phyloP scores from a whole-genome alignment of 2,797 vertebrate species.

The Sebastes flavidus region DNA sequence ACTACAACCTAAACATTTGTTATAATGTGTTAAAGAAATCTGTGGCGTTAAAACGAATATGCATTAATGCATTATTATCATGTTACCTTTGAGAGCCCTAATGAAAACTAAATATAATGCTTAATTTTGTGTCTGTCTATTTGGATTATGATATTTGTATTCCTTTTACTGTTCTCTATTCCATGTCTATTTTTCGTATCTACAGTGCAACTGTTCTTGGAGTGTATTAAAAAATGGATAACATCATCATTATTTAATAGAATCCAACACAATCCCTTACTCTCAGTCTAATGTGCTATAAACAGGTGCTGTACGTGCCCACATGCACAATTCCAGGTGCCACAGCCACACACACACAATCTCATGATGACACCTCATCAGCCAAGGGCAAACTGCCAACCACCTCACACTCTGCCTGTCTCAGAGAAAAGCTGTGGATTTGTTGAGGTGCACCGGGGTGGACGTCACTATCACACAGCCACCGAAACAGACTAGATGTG shows the following conservation, averaged over 20 bases:
- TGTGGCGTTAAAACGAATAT: no score
- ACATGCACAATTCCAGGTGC: conserved; percentile 41
- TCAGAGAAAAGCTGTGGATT: conserved; percentile 60
- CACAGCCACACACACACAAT: conserved; percentile 42
- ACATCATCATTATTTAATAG: neutral
- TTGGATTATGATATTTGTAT: neutral
- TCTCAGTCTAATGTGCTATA: neutral
- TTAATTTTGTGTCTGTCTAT: neutral
- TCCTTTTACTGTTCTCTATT: neutral
- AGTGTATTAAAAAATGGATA: neutral
- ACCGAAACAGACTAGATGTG: conserved; percentile 34
- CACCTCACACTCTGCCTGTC: conserved; percentile 55
- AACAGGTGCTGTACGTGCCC: conserved; percentile 23
- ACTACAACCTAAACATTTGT: no score
- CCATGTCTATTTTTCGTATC: neutral
- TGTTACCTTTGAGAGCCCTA: fast-evolving
- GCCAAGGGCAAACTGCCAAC: conserved; percentile 61
- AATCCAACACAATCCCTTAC: neutral
- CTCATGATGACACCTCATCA: conserved; percentile 63
- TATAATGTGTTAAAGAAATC: no score
- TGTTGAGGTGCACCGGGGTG: conserved; percentile 49
- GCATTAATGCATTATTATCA: no score
- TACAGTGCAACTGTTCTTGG: neutral
- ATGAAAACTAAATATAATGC: neutral
- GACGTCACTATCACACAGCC: conserved; percentile 48